These are phyloP conservation scores for Canis aureus DNA, from an alignment of 2,113 vertebrate species.

Conservation along the genomic window DNA sequence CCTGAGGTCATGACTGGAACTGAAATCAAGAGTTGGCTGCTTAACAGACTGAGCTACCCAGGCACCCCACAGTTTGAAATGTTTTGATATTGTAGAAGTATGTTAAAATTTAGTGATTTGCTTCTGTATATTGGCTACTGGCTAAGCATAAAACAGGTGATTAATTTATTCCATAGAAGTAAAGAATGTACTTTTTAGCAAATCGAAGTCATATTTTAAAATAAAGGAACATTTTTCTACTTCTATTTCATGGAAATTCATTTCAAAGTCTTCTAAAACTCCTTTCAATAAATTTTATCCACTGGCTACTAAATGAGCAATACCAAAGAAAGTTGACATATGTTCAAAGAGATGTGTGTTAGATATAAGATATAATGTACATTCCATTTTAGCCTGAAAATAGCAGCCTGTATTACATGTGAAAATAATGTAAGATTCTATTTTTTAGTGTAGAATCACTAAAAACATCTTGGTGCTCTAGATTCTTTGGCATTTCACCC, in stretches of 20 bases:
- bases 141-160: neutral
- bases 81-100: neutral
- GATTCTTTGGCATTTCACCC: neutral
- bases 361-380: neutral
- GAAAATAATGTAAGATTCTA: neutral
- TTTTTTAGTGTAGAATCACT: neutral
- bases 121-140: slow-evolving; percentile 4
- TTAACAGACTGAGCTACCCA: neutral
- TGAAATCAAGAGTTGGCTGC: neutral
- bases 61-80: neutral
- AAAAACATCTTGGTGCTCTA: neutral
- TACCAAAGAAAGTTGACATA: slow-evolving; percentile 37
- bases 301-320: slow-evolving; percentile 8
- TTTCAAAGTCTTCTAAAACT: slow-evolving; percentile 52
- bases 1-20: neutral
- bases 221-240: neutral
- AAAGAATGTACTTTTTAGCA: neutral
- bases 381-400: slow-evolving; percentile 20
- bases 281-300: slow-evolving; percentile 59
- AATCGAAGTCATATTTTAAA: slow-evolving; percentile 44
- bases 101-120: neutral
- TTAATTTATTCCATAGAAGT: neutral
- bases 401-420: neutral
- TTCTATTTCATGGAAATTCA: slow-evolving; percentile 28
- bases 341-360: neutral